These are phyloP conservation scores for Sarcophaga rosellei DNA, from an alignment of 2,888 invertebrate genomes.

Conservation along the genomic window DNA sequence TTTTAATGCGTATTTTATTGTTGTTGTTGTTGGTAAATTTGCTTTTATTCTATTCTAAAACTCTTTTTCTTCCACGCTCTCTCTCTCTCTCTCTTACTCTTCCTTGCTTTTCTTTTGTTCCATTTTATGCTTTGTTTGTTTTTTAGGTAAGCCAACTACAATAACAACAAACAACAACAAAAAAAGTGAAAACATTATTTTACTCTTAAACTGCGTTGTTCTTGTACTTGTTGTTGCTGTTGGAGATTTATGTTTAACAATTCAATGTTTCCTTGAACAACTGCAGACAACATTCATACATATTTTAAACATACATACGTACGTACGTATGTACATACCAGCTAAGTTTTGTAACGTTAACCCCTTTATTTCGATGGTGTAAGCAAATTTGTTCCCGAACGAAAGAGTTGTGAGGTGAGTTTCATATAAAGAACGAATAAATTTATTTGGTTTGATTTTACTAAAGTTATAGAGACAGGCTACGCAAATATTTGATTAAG, in stretches of 20 bases:
- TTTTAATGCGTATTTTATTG: conserved; percentile 37
- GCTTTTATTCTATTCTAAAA: background rate
- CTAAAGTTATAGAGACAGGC: too few species aligned
- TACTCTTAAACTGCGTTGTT: background rate
- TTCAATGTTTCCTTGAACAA: conserved; percentile 22
- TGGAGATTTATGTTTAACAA: conserved; percentile 17
- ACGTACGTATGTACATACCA: background rate
- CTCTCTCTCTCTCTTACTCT: background rate
- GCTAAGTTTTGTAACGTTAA: conserved; percentile 8
- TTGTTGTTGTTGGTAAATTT: background rate
- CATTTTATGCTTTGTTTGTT: background rate
- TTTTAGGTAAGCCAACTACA: conserved; percentile 28
- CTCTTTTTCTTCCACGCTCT: too few species aligned
- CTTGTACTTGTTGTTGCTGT: background rate
- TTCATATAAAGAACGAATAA: too few species aligned
- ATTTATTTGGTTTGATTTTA: too few species aligned
- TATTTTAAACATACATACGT: background rate
- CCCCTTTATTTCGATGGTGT: background rate
- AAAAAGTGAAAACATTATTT: background rate
- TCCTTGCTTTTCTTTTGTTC: background rate
- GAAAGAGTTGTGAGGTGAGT: too few species aligned
- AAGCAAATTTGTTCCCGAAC: background rate
- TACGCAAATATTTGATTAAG: too few species aligned
- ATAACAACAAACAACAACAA: background rate
- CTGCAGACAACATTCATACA: background rate